Percentiles rank a stretch among this genome's conserved stretches.
Evolutionary conservation across 2,113 vertebrate species (phyloP).

Genomic region (Lagenorhynchus albirostris): DNA sequence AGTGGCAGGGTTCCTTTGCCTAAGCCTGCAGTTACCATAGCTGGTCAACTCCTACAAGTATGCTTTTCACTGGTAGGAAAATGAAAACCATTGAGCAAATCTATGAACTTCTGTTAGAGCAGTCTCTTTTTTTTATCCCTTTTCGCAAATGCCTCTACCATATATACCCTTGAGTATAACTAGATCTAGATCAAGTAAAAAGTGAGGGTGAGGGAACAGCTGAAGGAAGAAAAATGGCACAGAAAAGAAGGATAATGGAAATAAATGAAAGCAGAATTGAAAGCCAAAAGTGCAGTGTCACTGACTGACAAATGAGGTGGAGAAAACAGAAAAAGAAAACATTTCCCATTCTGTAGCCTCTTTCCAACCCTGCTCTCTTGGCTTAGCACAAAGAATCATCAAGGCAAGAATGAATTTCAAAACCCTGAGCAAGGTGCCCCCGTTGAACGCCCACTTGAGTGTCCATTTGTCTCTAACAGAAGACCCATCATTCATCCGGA

Average conservation of each 20-base stretch:
- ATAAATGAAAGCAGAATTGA: constrained; percentile 14
- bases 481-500: constrained; percentile 26
- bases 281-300: not conserved
- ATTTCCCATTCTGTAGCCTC: not conserved
- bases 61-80: not conserved
- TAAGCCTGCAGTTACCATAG: not conserved
- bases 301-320: not conserved
- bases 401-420: constrained; percentile 31
- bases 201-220: not conserved
- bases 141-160: not conserved
- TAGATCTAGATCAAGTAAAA: constrained; percentile 21
- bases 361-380: not conserved
- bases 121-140: not conserved
- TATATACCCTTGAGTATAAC: not conserved
- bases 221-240: constrained; percentile 29
- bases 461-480: constrained; percentile 16
- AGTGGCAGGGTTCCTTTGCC: not conserved
- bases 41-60: not conserved
- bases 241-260: constrained; percentile 37
- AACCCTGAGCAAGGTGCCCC: not conserved
- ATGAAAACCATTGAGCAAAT: not conserved
- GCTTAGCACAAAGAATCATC: not conserved
- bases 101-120: not conserved
- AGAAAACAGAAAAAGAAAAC: constrained; percentile 36
- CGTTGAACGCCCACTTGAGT: not conserved